Base-by-base conservation (phyloP, 2,888 invertebrate species). In the Bruchidius siliquastri region DNA sequence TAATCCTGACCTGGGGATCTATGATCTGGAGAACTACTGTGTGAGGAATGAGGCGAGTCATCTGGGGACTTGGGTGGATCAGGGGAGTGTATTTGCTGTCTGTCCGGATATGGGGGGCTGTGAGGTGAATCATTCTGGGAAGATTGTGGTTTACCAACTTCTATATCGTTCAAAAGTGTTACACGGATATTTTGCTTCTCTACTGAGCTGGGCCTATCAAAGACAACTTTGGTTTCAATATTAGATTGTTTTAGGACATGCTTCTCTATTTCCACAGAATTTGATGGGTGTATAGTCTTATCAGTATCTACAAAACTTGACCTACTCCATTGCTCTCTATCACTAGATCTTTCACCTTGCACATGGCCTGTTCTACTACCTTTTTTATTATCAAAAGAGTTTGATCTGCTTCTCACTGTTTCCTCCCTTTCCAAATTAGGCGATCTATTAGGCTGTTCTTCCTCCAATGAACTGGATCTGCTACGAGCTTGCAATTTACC, bases 1-100 rank as follows among this genome's bases (percentile, higher is more conserved):
- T 81, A 71, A 22, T 71, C 13, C 21, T 67, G 26, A 69, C 70
- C 74, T 32, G 20, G 8, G 18, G 6, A 71, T 70, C 22, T 72
- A 71, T 21, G 68, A 21, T 26, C 74, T 68, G 49, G 70, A 0
- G 74, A 74, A 68, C 74, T 74, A 22, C 74, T 72, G 0, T 67
- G 69, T 6, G 74, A 74, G 22, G 74, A 72, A 72, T 26, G 21
- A 21, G 68, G 67, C 2, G 67, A 21, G 20, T 68, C 68, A 22
- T 68, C 22, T 21, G 68, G 68, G 1, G 68, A 68, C 20, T 68
- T 21, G 8, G 68, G 68, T 21, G 68, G 68, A 21, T 68, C 22
- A 68, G 22, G 22, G 22, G 21, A 21, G 2, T 8, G 68, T 0
- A 22, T 22, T 68, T 68, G 68, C 22, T 68, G 20, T 20, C 22